These are phyloP conservation scores for Macheiramphus alcinus DNA, from an alignment of 2,113 vertebrate genomes.

Conservation along the genomic window DNA sequence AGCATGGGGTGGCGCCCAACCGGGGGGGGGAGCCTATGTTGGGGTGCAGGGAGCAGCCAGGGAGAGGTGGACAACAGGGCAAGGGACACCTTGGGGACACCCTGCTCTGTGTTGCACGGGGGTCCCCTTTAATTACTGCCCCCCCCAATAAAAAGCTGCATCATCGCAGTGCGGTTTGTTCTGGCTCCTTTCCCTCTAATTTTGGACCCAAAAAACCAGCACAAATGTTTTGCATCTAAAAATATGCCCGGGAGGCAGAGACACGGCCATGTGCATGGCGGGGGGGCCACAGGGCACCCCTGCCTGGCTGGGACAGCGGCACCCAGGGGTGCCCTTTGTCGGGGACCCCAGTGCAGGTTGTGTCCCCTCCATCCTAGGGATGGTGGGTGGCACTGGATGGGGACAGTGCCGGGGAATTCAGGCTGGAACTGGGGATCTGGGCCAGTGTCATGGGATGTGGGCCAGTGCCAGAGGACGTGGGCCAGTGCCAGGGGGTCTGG, in stretches of 20 bases:
- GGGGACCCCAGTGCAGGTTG: not conserved
- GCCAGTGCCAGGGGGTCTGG: not conserved
- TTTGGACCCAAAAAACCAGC: not conserved
- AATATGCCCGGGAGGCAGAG: not conserved
- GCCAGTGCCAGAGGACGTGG: no score
- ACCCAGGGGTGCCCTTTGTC: not conserved
- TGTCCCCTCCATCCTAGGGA: not conserved
- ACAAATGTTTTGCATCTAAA: not conserved
- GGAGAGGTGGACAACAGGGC: not conserved
- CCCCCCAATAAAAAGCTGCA: not conserved
- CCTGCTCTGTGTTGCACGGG: not conserved
- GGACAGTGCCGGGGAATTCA: not conserved
- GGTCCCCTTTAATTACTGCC: not conserved
- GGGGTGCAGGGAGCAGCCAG: not conserved
- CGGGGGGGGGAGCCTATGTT: not conserved
- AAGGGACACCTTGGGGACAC: not conserved
- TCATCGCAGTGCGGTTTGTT: not conserved
- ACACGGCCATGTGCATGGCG: not conserved
- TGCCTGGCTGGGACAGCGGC: not conserved
- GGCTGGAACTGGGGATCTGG: not conserved
- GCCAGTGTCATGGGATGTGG: not conserved
- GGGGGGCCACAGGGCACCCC: not conserved
- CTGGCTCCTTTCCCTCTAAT: conserved; percentile 2
- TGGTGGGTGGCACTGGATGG: no score
- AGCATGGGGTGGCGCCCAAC: not conserved